phyloP scores from a whole-genome alignment of 1,140 invertebrate species.

The Lordiphosa stackelbergi region DNA sequence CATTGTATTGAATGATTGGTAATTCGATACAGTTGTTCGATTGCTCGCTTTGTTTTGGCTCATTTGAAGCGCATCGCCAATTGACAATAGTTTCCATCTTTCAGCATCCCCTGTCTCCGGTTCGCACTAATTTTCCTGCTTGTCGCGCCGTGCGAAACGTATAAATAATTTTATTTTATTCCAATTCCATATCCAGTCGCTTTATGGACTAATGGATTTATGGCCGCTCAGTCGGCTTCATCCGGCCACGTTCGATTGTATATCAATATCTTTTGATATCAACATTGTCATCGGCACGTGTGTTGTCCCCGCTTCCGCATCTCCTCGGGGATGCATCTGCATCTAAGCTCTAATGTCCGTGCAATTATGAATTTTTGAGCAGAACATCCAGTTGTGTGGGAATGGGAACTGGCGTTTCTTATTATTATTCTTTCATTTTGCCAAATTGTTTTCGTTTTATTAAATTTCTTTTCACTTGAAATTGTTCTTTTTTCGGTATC shows the following conservation, averaged over 20 bases:
- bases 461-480: constrained; percentile 71
- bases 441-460: constrained; percentile 76
- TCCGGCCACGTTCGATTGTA: constrained; percentile 36
- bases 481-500: constrained; percentile 39
- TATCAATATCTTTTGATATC: constrained; percentile 55
- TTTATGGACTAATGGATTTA: constrained; percentile 75
- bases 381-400: constrained; percentile 35
- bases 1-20: constrained; percentile 67
- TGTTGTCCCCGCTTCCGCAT: constrained; percentile 52
- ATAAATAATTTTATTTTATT: constrained; percentile 71
- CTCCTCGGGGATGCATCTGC: constrained; percentile 27
- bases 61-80: constrained; percentile 73
- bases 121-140: constrained; percentile 71
- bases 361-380: constrained; percentile 45
- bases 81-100: constrained; percentile 40
- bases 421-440: constrained; percentile 75
- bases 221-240: constrained; percentile 28
- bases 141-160: constrained; percentile 68
- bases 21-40: constrained; percentile 74
- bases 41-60: constrained; percentile 61
- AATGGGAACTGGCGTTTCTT: constrained; percentile 34
- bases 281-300: constrained; percentile 61
- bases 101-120: constrained; percentile 29
- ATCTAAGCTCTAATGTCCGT: constrained; percentile 28
- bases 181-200: constrained; percentile 62